phyloP scores from a whole-genome alignment of 1,140 invertebrate species.

The Cecropterus lyciades region DNA sequence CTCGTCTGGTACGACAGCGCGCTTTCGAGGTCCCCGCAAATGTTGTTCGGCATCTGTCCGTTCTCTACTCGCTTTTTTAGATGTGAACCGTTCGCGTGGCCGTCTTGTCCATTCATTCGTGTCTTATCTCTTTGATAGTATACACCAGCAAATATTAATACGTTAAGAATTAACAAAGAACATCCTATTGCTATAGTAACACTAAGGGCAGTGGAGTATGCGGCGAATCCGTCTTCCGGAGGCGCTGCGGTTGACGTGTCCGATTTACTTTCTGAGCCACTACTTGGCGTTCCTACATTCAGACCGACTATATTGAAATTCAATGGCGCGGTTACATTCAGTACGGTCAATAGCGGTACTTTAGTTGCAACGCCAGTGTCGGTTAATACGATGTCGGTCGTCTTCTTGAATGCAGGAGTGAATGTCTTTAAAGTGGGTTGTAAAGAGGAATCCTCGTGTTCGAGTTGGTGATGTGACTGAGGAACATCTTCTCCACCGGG shows the following conservation, averaged over 20 bases:
- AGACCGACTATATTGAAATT: conserved; percentile 73
- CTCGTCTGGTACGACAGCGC: conserved; percentile 87
- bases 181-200: conserved; percentile 98
- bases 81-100: conserved; percentile 80
- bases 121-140: conserved; percentile 96
- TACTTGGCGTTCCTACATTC: conserved; percentile 61
- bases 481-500: conserved; percentile 94
- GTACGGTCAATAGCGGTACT: conserved; percentile 71
- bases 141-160: conserved; percentile 96
- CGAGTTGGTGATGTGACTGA: conserved; percentile 93
- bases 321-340: conserved; percentile 74
- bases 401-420: conserved; percentile 82
- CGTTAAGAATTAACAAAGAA: conserved; percentile 94
- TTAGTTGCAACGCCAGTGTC: conserved; percentile 70
- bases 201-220: conserved; percentile 94
- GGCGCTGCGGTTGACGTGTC: conserved; percentile 82
- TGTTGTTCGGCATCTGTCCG: conserved; percentile 93
- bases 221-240: conserved; percentile 93
- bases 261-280: conserved; percentile 59
- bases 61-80: conserved; percentile 92
- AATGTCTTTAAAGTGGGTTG: conserved; percentile 83
- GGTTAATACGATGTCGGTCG: conserved; percentile 82
- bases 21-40: conserved; percentile 90
- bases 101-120: conserved; percentile 86
- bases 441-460: conserved; percentile 87